Base-by-base conservation (phyloP, 2,797 vertebrate species). In the Rhinatrema bivittatum region DNA sequence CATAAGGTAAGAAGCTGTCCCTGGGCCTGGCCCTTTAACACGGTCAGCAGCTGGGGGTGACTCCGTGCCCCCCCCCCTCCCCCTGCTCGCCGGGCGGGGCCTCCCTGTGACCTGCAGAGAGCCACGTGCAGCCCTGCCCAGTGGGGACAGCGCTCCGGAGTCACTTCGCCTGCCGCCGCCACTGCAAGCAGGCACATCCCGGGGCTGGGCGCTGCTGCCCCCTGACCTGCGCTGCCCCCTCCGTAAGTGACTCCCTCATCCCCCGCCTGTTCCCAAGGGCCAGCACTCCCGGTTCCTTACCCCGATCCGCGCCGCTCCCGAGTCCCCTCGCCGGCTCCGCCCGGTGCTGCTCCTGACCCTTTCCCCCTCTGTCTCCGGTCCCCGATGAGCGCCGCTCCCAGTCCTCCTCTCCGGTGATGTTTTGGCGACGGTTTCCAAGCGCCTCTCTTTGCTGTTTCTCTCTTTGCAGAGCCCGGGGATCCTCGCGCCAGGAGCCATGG, bases 401-500 rank as follows among this genome's bases (percentile, higher is more conserved):
- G 23, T 7, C 8, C 7, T 7, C 25, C n/a, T 25, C 24, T 25
- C n/a, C 16, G 20, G 7, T 25, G 23, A 8, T 25, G 23, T n/a
- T 25, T 8, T 7, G 23, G 8, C 25, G 23, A 23, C 23, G 7
- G 9, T 14, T 21, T 29, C 20, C 21, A 16, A 37, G 12, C 18
- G 10, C 13, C 25, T 4, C 4, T 13, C n/a, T 11, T 13, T 26
- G 25, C 13, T 25, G 7, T 13, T 7, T 25, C 7, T 40, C 52
- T 46, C 3, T 39, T 61, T 56, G 17, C 59, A 68, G 67, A 4
- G 16, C n/a, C 25, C 7, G 34, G 33, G 0, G 2, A 10, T 29
- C 29, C 19, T 33, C 16, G 26, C 16, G 15, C 36, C 29, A 10
- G 39, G 14, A 46, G 51, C 7, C 74, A 93, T 94, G 91, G 90